Evolutionary conservation across 2,888 invertebrate genomes (phyloP).

Genomic region (Meteorus cinctellus): DNA sequence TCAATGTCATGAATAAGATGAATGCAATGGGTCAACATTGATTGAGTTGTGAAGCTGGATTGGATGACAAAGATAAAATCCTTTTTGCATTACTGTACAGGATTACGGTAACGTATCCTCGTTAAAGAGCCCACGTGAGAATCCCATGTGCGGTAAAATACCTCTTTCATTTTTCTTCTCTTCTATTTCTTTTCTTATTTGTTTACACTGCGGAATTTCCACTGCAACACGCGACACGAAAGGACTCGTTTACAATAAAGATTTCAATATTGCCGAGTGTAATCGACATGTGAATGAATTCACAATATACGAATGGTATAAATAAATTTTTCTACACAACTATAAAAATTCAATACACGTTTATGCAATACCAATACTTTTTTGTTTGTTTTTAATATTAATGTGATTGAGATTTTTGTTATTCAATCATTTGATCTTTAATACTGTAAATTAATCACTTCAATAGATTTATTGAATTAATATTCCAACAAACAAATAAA

Average conservation of each 20-base stretch:
- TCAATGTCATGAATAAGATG: conserved; percentile 11
- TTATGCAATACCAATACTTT: too few relatives aligned
- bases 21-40: neutral
- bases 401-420: too few relatives aligned
- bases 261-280: neutral
- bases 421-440: too few relatives aligned
- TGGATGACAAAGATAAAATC: conserved; percentile 33
- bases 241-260: conserved; percentile 8
- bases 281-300: neutral
- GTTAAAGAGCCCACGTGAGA: conserved; percentile 49
- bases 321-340: too few relatives aligned
- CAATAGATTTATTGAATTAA: too few relatives aligned
- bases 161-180: neutral
- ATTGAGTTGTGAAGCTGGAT: conserved; percentile 2
- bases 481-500: too few relatives aligned
- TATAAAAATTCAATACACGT: too few relatives aligned
- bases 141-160: conserved; percentile 44
- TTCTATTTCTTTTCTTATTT: neutral
- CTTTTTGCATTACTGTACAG: neutral
- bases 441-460: too few relatives aligned
- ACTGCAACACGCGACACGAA: neutral
- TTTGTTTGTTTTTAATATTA: too few relatives aligned
- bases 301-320: neutral
- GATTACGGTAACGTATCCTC: conserved; percentile 46
- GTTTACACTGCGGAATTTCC: neutral